Conservation (phyloP, 2,888 invertebrate species). For the Tetragnatha montana region DNA sequence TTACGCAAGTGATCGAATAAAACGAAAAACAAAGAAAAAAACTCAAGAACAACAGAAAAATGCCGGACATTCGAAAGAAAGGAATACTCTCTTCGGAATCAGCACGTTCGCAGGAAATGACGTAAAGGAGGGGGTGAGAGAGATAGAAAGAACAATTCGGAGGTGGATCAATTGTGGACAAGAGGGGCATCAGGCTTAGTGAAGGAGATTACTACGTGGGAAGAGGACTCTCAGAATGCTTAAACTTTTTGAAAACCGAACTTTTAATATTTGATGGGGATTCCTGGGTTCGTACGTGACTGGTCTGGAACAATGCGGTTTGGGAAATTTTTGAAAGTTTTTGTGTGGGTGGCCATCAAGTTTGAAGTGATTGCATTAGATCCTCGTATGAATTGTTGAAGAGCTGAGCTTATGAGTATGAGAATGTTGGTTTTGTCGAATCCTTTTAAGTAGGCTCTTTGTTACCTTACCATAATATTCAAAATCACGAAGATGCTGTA, state of each 20-base stretch:
- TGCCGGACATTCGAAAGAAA: conserved; percentile 26
- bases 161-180: conserved; percentile 37
- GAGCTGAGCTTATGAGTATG: too few species aligned
- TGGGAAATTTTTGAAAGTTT: too few species aligned
- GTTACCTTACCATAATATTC: too few species aligned
- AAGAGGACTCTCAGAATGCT: conserved; percentile 21
- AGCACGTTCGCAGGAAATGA: conserved; percentile 55
- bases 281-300: background rate
- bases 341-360: too few species aligned
- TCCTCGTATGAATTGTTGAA: too few species aligned
- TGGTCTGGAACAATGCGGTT: background rate
- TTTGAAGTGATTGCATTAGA: too few species aligned
- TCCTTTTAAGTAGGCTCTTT: too few species aligned
- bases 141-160: conserved; percentile 24
- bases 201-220: conserved; percentile 25
- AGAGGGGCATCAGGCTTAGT: conserved; percentile 25
- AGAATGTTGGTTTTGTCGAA: too few species aligned
- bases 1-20: conserved; percentile 1
- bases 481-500: too few species aligned
- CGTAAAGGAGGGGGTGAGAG: conserved; percentile 4
- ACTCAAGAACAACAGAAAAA: conserved; percentile 40
- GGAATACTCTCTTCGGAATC: conserved; percentile 36
- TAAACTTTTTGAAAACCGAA: conserved; percentile 19
- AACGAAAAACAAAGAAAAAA: conserved; percentile 30
- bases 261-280: conserved; percentile 26